Conservation (phyloP, 2,797 vertebrate species). For the Pantherophis vulpinus region DNA sequence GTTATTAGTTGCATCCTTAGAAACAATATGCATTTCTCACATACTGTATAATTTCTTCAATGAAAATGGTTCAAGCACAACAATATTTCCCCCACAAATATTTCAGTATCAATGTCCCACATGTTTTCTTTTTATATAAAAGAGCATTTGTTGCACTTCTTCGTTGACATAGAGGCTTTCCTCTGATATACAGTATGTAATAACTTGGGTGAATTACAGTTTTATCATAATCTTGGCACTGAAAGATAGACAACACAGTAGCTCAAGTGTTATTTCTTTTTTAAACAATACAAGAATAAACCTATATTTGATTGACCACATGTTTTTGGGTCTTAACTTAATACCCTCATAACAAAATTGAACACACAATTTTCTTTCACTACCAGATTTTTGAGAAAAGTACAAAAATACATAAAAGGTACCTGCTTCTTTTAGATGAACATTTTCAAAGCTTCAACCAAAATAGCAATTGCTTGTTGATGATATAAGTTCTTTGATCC, state of each 20-base stretch:
- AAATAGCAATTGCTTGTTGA: background rate
- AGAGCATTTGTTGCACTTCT: background rate
- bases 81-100: background rate
- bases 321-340: background rate
- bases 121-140: background rate
- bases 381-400: background rate
- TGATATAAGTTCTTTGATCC: slow-evolving; percentile 15
- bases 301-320: background rate
- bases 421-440: background rate
- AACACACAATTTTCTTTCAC: background rate
- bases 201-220: background rate
- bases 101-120: background rate
- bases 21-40: background rate
- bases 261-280: background rate
- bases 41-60: background rate
- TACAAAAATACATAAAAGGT: background rate
- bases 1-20: background rate
- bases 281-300: background rate
- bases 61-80: background rate
- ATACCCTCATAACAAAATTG: background rate
- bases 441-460: slow-evolving; percentile 2
- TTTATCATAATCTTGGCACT: background rate
- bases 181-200: background rate
- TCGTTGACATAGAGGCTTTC: background rate
- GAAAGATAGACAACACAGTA: background rate